Conservation (phyloP, 2,113 vertebrate species). For the Sylvilagus bachmani region DNA sequence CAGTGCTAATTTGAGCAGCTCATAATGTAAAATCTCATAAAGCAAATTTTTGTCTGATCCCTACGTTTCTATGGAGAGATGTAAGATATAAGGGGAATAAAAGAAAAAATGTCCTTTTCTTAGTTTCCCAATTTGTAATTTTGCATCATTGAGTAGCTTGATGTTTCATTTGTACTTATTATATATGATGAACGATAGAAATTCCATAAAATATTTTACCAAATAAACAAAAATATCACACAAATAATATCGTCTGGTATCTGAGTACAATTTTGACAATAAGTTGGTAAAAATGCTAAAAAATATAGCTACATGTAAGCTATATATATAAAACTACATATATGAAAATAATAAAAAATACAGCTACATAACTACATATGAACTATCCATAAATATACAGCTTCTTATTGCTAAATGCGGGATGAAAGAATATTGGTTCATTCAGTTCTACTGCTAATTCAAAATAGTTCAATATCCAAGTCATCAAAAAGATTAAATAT, state of each 20-base stretch:
- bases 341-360: not conserved
- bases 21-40: not conserved
- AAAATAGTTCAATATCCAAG: conserved; percentile 35
- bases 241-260: not conserved
- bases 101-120: not conserved
- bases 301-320: too few relatives aligned
- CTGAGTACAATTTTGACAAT: not conserved
- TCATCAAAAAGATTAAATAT: conserved; percentile 61
- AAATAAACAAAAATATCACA: conserved; percentile 38
- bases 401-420: not conserved
- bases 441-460: conserved; percentile 41
- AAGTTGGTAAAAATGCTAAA: not conserved
- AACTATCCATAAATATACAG: not conserved
- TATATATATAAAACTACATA: not conserved
- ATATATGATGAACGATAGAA: not conserved
- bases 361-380: not conserved
- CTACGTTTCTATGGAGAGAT: not conserved
- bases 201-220: conserved; percentile 26
- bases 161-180: not conserved
- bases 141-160: not conserved
- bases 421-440: not conserved
- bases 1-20: not conserved
- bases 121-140: not conserved
- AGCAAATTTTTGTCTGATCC: conserved; percentile 9
- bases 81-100: not conserved